Evolutionary conservation across 2,888 invertebrate genomes (phyloP).

Genomic region (Epistrophe eligans): DNA sequence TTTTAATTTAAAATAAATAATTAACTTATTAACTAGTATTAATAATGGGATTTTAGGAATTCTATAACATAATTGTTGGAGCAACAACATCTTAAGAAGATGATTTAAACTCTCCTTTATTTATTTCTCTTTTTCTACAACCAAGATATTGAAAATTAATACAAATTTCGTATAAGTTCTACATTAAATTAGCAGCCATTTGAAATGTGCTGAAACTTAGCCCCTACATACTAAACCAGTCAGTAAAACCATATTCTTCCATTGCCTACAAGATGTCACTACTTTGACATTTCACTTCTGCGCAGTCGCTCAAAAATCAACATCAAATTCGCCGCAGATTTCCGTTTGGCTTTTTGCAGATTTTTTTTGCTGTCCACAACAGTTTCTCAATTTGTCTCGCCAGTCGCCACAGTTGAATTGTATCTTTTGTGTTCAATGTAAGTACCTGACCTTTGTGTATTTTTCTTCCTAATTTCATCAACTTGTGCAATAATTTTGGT

Average conservation of each 20-base stretch:
- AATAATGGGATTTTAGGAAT: no score
- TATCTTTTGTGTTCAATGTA: slow-evolving; percentile 71
- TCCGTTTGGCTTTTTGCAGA: slow-evolving; percentile 30
- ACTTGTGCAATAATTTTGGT: slow-evolving; percentile 48
- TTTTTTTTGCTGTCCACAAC: slow-evolving; percentile 30
- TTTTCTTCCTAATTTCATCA: slow-evolving; percentile 39
- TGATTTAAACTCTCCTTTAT: no score
- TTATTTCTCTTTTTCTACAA: no score
- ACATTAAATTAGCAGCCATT: no score
- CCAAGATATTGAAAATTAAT: no score
- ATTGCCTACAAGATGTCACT: slow-evolving; percentile 38
- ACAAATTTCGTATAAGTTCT: no score
- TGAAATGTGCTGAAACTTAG: slow-evolving; percentile 24
- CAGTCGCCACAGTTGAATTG: slow-evolving; percentile 71
- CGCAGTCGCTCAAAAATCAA: slow-evolving; percentile 14
- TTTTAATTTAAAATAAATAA: no score
- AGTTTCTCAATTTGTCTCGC: slow-evolving; percentile 61
- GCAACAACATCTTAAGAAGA: no score
- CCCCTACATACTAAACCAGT: neutral
- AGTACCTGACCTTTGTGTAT: slow-evolving; percentile 40
- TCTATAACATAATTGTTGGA: no score
- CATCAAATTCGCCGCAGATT: slow-evolving; percentile 53
- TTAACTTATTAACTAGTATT: no score
- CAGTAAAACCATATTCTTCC: neutral
- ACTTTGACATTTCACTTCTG: slow-evolving; percentile 34